These are phyloP conservation scores for Petrocephalus zakoni DNA, from an alignment of 2,113 vertebrate genomes.

Conservation along the genomic window DNA sequence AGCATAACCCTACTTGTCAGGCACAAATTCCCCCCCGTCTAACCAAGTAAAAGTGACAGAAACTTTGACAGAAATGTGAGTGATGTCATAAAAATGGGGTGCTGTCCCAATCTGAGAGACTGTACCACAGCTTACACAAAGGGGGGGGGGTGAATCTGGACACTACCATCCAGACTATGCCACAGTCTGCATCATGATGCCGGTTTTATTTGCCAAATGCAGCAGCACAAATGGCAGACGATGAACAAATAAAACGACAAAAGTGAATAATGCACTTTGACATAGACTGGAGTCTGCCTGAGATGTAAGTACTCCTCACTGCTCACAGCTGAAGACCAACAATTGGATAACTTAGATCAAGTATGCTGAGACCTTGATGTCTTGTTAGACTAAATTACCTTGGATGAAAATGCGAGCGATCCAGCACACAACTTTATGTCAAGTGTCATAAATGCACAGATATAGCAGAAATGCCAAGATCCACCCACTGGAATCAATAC, in stretches of 20 bases:
- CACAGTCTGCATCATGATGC: not conserved
- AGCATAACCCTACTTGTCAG: not conserved
- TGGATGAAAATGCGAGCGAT: not conserved
- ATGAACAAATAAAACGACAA: not conserved
- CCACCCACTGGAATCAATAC: not conserved
- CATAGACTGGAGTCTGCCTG: not conserved
- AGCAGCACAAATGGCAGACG: not conserved
- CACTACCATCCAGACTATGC: not conserved
- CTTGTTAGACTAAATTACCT: not conserved
- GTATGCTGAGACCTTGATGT: not conserved
- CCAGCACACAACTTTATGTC: not conserved
- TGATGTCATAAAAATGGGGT: not conserved
- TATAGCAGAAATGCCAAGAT: not conserved
- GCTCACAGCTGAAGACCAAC: not conserved
- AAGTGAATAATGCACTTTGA: not conserved
- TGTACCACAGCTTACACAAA: not conserved
- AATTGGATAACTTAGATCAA: not conserved
- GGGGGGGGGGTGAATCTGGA: not conserved
- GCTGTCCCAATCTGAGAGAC: not conserved
- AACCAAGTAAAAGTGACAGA: not conserved
- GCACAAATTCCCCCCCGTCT: not conserved
- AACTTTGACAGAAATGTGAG: conserved; percentile 8
- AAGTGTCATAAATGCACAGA: not conserved
- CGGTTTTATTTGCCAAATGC: not conserved
- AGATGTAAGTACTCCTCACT: not conserved